phyloP scores from a whole-genome alignment of 2,113 vertebrate species.

The Candoia aspera region DNA sequence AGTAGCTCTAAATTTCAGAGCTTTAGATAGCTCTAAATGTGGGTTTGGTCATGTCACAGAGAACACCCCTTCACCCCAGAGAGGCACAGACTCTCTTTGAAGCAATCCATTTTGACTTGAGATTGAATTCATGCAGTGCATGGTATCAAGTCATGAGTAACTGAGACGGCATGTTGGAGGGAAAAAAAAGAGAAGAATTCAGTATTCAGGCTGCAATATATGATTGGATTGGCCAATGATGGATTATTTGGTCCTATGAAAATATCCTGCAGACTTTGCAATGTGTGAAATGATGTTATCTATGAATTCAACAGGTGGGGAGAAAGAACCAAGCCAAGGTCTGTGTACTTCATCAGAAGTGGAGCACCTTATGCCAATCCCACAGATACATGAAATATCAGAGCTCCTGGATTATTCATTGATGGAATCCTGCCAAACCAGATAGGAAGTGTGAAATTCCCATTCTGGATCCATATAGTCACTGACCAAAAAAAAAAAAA shows the following conservation, averaged over 20 bases:
- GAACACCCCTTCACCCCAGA: background rate
- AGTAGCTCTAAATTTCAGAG: background rate
- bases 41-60: background rate
- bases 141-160: background rate
- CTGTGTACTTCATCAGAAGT: constrained; percentile 2
- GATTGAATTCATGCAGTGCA: background rate
- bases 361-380: background rate
- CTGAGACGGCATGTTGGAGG: background rate
- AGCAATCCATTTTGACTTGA: background rate
- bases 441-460: constrained; percentile 5
- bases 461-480: background rate
- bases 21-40: background rate
- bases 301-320: background rate
- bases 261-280: background rate
- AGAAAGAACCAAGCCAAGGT: background rate
- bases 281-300: background rate
- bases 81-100: background rate
- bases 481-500: background rate
- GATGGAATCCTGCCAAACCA: background rate
- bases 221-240: too few species aligned
- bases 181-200: background rate
- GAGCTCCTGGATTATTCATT: background rate
- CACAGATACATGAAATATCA: background rate
- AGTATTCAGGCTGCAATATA: background rate
- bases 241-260: background rate